These are phyloP conservation scores for Magallana nippona DNA, from an alignment of 2,888 invertebrate genomes.

Conservation along the genomic window DNA sequence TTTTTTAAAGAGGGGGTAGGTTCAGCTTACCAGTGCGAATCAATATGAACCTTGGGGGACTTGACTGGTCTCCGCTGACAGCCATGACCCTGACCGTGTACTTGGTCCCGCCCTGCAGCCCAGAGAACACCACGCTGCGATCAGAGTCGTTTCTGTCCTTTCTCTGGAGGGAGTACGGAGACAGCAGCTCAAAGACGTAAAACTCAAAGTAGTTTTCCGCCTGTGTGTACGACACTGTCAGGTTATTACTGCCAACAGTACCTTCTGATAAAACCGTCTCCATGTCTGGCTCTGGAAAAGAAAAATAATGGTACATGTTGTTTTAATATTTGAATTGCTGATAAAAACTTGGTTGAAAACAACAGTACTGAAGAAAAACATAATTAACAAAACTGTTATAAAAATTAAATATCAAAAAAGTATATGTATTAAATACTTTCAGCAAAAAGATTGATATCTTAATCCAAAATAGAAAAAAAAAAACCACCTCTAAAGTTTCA, in stretches of 20 bases:
- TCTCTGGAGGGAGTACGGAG: slow-evolving; percentile 46
- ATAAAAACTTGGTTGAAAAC: too few species aligned
- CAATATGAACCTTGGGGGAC: slow-evolving; percentile 52
- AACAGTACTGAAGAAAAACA: too few species aligned
- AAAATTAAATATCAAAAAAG: too few species aligned
- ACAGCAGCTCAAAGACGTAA: slow-evolving; percentile 57
- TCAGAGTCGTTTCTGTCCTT: slow-evolving; percentile 55
- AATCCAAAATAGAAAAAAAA: too few species aligned
- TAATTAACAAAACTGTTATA: too few species aligned
- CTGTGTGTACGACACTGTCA: slow-evolving; percentile 58
- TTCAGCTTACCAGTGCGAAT: slow-evolving; percentile 63
- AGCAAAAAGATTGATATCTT: too few species aligned
- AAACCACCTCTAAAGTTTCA: too few species aligned
- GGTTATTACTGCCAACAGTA: slow-evolving; percentile 48
- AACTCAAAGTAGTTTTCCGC: slow-evolving; percentile 62
- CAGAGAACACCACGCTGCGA: slow-evolving; percentile 56
- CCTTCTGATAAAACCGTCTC: slow-evolving; percentile 49
- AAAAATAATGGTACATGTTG: too few species aligned
- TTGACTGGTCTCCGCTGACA: slow-evolving; percentile 59
- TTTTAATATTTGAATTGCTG: too few species aligned
- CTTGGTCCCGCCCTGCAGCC: slow-evolving; percentile 61
- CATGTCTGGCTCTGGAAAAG: slow-evolving; percentile 57
- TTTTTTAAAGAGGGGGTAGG: neutral
- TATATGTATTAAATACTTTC: too few species aligned
- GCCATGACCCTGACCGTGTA: slow-evolving; percentile 64